Percentiles rank a stretch among this genome's conserved stretches.
Conservation (phyloP, 2,113 vertebrate genomes). For the Grammomys surdaster region DNA sequence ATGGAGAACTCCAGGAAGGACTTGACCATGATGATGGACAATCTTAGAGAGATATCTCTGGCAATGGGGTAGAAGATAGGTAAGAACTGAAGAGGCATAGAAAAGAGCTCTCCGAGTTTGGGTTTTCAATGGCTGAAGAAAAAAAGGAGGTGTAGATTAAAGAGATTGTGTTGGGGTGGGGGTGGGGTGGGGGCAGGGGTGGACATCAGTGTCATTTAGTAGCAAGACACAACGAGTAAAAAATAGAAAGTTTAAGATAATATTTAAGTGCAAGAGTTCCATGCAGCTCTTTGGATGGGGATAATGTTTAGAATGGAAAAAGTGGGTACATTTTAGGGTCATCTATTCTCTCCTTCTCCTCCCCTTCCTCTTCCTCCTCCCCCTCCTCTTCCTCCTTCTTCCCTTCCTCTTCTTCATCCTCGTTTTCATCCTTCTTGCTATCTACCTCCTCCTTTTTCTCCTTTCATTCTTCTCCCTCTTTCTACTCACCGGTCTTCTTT, state of each 20-base stretch:
- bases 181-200: too few relatives aligned
- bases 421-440: neutral
- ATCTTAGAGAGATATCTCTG: neutral
- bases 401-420: neutral
- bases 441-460: neutral
- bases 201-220: fast-evolving
- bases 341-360: neutral
- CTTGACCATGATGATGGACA: fast-evolving
- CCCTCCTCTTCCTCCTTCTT: neutral
- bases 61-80: fast-evolving
- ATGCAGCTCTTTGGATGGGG: fast-evolving
- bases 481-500: neutral
- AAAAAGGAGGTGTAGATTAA: neutral
- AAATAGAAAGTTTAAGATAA: fast-evolving
- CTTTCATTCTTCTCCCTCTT: neutral
- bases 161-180: neutral
- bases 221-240: neutral
- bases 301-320: neutral
- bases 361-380: neutral
- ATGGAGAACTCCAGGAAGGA: too few relatives aligned
- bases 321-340: too few relatives aligned
- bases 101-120: neutral
- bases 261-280: fast-evolving
- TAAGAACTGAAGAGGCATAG: neutral
- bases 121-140: neutral